A percentile compares a stretch with the other conserved stretches of the same genome.
Conservation (phyloP, 2,888 invertebrate genomes). For the Lasiommata megera region DNA sequence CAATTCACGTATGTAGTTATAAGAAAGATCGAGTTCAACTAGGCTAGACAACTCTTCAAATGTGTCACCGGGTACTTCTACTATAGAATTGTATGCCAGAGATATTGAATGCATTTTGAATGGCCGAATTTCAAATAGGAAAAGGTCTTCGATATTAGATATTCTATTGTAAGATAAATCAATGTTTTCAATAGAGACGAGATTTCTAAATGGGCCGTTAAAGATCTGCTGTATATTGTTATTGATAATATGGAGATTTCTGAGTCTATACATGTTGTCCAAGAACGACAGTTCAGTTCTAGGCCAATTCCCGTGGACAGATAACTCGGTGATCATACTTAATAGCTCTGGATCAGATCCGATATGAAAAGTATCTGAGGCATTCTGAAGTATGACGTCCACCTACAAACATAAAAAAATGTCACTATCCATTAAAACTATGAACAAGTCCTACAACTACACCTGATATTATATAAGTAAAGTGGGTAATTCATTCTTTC, state of each 20-base stretch:
- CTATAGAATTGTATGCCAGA: slow-evolving; percentile 52
- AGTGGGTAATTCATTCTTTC: too few species aligned
- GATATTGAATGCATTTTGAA: slow-evolving; percentile 50
- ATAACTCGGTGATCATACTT: slow-evolving; percentile 50
- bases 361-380: slow-evolving; percentile 43
- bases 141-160: slow-evolving; percentile 48
- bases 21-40: slow-evolving; percentile 58
- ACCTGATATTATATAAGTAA: too few species aligned
- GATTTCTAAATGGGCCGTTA: slow-evolving; percentile 48
- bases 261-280: slow-evolving; percentile 50
- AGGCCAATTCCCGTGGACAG: slow-evolving; percentile 46
- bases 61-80: slow-evolving; percentile 45
- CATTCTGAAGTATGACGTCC: slow-evolving; percentile 51
- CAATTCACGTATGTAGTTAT: slow-evolving; percentile 55
- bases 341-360: slow-evolving; percentile 45
- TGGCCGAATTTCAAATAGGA: slow-evolving; percentile 51
- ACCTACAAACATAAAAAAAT: slow-evolving; percentile 30
- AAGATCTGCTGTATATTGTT: slow-evolving; percentile 49
- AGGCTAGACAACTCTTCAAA: slow-evolving; percentile 55
- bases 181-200: slow-evolving; percentile 49
- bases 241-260: slow-evolving; percentile 44
- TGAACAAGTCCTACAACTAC: too few species aligned
- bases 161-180: slow-evolving; percentile 58
- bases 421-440: too few species aligned
- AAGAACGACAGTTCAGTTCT: slow-evolving; percentile 49